phyloP scores from a whole-genome alignment of 2,113 vertebrate genomes.

The Poecile atricapillus region DNA sequence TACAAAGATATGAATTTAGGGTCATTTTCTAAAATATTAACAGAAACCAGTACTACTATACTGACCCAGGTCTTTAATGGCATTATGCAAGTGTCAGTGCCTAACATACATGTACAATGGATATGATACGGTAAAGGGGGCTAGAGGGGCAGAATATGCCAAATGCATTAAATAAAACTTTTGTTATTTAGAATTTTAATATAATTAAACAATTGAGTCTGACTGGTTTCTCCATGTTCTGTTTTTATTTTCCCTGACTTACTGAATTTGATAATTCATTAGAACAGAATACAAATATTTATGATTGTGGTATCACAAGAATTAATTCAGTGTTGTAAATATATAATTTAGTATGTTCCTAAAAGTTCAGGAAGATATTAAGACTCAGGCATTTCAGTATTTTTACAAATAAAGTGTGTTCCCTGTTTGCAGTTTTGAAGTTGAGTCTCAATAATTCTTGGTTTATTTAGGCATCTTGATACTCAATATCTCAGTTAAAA shows the following conservation, averaged over 20 bases:
- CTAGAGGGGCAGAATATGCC: neutral
- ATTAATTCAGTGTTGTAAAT: neutral
- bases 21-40: neutral
- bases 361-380: neutral
- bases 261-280: neutral
- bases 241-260: neutral
- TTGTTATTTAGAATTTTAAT: neutral
- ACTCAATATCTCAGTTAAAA: neutral
- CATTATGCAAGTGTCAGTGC: neutral
- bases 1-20: neutral
- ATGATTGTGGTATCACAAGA: neutral
- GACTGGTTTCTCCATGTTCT: neutral
- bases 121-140: neutral
- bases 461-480: neutral
- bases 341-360: neutral
- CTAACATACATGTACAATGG: neutral
- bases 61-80: neutral
- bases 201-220: neutral
- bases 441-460: neutral
- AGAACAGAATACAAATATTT: neutral
- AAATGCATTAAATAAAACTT: neutral
- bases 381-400: neutral
- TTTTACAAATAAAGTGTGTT: neutral
- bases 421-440: neutral
- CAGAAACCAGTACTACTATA: neutral